Percentiles rank a stretch among this genome's conserved stretches.
phyloP scores from a whole-genome alignment of 2,888 invertebrate species.

The Cremastinae sp. region DNA sequence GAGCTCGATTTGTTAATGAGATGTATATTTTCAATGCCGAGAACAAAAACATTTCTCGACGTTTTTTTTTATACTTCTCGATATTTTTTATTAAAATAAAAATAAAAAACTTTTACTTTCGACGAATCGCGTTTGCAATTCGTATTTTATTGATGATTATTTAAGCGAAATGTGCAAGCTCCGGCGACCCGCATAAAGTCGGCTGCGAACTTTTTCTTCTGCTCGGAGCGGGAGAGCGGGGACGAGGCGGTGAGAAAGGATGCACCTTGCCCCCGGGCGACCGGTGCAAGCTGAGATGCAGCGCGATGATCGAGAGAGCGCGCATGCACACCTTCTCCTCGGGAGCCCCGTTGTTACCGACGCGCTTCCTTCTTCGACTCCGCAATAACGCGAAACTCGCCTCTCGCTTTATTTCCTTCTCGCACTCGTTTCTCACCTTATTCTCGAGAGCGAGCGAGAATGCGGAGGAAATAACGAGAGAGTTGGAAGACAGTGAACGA shows the following conservation, averaged over 20 bases:
- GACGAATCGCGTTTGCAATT: neutral
- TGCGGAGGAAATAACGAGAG: neutral
- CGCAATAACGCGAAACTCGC: constrained; percentile 18
- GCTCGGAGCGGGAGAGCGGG: constrained; percentile 17
- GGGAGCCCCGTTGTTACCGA: constrained; percentile 22
- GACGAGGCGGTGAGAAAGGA: constrained; percentile 41
- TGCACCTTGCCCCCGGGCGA: constrained; percentile 60
- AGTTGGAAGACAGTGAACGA: constrained; percentile 1
- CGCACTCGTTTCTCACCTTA: neutral
- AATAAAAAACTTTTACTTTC: neutral
- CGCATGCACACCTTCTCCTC: constrained; percentile 53
- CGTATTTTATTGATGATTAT: too few species aligned
- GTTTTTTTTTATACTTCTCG: neutral
- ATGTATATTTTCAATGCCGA: too few species aligned
- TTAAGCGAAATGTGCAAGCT: neutral
- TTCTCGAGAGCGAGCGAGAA: neutral
- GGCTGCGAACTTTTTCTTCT: constrained; percentile 14
- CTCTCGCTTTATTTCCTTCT: neutral
- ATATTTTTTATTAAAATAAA: neutral
- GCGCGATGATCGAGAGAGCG: constrained; percentile 36
- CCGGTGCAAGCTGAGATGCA: constrained; percentile 42
- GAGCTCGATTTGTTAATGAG: too few species aligned
- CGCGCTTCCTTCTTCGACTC: constrained; percentile 12
- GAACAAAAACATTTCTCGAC: too few species aligned
- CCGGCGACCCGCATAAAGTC: neutral